These are phyloP conservation scores for Lepidochrysops patricia DNA, from an alignment of 2,888 invertebrate species.

Conservation along the genomic window DNA sequence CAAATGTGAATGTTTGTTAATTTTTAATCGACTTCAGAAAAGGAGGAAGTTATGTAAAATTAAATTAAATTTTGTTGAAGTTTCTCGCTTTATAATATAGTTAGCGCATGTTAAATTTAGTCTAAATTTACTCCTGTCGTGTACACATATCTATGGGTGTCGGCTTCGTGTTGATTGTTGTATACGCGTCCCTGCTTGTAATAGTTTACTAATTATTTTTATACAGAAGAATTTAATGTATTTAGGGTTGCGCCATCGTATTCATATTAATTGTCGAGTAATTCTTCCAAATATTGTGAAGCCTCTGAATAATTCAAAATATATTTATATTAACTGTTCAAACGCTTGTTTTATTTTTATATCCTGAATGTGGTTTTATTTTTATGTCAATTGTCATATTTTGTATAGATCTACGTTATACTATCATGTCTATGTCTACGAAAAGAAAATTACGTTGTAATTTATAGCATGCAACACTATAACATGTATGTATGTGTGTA, in stretches of 20 bases:
- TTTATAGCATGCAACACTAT: too few relatives aligned
- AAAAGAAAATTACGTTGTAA: too few relatives aligned
- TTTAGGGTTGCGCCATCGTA: constrained; percentile 34
- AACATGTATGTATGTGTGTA: too few relatives aligned
- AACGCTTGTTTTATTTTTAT: constrained; percentile 55
- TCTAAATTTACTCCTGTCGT: constrained; percentile 28
- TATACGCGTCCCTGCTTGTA: constrained; percentile 21
- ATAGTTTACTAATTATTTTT: constrained; percentile 34
- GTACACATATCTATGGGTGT: constrained; percentile 32
- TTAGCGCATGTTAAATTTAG: constrained; percentile 26
- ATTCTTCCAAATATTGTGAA: constrained; percentile 74
- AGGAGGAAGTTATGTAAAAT: too few relatives aligned
- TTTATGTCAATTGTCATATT: not conserved
- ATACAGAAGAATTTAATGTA: constrained; percentile 33
- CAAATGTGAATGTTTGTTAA: not conserved
- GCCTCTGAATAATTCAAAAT: constrained; percentile 75
- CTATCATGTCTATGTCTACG: too few relatives aligned
- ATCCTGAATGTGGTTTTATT: not conserved
- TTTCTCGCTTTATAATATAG: constrained; percentile 16
- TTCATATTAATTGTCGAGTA: constrained; percentile 46
- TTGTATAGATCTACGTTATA: too few relatives aligned
- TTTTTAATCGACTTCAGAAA: too few relatives aligned
- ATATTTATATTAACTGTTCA: constrained; percentile 76
- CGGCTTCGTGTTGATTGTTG: constrained; percentile 33
- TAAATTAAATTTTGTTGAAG: constrained; percentile 10